Percentiles rank a stretch among this genome's conserved stretches.
Evolutionary conservation across 2,113 vertebrate genomes (phyloP).

Genomic region (Pungitius pungitius): DNA sequence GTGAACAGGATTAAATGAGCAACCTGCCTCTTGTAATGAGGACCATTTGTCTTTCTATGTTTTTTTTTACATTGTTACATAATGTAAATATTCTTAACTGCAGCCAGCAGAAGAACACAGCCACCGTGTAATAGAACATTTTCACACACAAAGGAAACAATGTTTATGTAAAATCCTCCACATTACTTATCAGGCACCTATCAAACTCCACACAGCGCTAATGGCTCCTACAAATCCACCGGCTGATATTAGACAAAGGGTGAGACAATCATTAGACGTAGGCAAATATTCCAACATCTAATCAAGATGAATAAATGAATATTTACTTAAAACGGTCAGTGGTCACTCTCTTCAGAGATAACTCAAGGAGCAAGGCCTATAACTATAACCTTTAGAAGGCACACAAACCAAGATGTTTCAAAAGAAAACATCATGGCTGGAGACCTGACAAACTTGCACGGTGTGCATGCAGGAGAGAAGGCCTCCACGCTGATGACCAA

Average conservation of each 20-base stretch:
- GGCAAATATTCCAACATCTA: neutral
- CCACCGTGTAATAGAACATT: neutral
- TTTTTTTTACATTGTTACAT: conserved; percentile 4
- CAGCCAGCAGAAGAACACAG: neutral
- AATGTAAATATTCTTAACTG: neutral
- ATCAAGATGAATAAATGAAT: neutral
- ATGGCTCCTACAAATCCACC: neutral
- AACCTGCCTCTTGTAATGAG: neutral
- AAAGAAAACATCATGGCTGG: neutral
- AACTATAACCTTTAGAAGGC: neutral
- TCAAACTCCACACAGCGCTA: neutral
- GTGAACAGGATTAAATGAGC: neutral
- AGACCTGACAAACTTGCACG: neutral
- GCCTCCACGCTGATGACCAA: neutral
- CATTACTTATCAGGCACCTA: neutral
- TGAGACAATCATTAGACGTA: neutral
- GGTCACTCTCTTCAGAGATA: neutral
- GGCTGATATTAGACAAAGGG: neutral
- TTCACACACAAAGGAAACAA: neutral
- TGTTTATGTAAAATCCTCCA: neutral
- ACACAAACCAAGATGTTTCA: neutral
- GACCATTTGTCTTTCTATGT: neutral
- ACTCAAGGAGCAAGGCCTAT: no score
- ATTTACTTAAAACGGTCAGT: neutral
- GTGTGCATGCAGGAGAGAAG: neutral